Evolutionary conservation across 2,113 vertebrate genomes (phyloP).

Genomic region (Pipra filicauda): DNA sequence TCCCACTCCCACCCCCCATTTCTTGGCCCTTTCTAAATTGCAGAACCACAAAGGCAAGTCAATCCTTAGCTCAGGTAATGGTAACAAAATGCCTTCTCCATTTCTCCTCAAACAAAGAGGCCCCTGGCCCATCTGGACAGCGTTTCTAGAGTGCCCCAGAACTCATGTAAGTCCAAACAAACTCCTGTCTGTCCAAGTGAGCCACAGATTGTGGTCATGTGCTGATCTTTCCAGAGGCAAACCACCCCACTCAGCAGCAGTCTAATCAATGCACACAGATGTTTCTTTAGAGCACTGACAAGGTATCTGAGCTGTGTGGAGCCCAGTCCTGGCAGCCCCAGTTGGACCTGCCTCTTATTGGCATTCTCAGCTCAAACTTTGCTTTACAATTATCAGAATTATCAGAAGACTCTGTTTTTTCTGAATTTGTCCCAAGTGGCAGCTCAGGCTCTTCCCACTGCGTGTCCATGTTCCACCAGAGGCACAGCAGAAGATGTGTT

Average conservation of each 20-base stretch:
- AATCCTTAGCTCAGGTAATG: neutral
- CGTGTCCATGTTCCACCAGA: neutral
- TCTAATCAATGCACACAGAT: neutral
- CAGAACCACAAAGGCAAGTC: neutral
- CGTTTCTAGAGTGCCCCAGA: neutral
- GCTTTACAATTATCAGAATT: neutral
- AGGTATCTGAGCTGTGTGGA: neutral
- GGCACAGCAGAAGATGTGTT: neutral
- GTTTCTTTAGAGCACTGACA: neutral
- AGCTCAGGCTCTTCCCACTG: neutral
- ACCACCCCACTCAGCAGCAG: neutral
- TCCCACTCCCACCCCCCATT: neutral
- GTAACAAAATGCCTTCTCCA: neutral
- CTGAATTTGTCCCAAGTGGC: rapidly evolving
- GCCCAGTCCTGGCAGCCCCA: neutral
- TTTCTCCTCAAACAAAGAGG: neutral
- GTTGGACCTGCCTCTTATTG: neutral
- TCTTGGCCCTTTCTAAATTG: neutral
- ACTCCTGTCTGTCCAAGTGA: neutral
- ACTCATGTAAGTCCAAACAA: neutral
- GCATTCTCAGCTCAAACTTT: neutral
- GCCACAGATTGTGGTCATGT: neutral
- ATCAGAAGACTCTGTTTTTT: neutral
- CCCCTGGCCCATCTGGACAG: neutral
- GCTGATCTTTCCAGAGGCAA: neutral